phyloP scores from a whole-genome alignment of 2,797 vertebrate genomes.

The Notamacropus eugenii region DNA sequence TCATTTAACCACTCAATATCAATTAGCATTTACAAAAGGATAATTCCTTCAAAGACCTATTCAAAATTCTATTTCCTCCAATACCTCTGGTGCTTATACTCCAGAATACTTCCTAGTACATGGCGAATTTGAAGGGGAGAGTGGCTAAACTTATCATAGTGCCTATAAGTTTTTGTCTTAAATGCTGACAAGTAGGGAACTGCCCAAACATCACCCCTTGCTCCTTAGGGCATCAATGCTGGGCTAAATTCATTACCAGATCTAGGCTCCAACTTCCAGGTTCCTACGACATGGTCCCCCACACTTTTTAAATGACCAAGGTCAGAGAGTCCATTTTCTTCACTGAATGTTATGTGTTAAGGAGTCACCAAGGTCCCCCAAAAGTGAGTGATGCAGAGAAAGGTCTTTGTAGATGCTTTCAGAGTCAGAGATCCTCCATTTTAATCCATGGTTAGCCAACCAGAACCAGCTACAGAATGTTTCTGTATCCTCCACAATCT shows the following conservation, averaged over 20 bases:
- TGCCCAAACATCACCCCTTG: neutral
- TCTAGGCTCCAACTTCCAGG: too few relatives aligned
- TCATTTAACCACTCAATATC: neutral
- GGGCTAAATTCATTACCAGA: too few relatives aligned
- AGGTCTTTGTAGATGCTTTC: neutral
- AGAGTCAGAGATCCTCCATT: neutral
- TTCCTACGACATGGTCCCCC: too few relatives aligned
- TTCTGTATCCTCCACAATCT: neutral
- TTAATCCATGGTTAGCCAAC: neutral
- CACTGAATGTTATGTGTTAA: neutral
- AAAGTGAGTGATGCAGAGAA: neutral
- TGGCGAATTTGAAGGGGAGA: too few relatives aligned
- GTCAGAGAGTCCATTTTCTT: neutral
- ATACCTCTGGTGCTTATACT: too few relatives aligned
- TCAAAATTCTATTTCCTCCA: too few relatives aligned
- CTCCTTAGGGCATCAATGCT: neutral
- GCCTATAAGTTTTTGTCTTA: neutral
- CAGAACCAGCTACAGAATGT: neutral
- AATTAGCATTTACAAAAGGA: neutral
- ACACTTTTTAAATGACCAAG: too few relatives aligned
- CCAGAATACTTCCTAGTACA: too few relatives aligned
- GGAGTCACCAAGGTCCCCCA: too few relatives aligned
- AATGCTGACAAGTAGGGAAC: neutral
- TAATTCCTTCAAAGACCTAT: neutral
- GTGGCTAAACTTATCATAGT: too few relatives aligned